phyloP scores from a whole-genome alignment of 2,888 invertebrate genomes.

The Acholoe squamosa region DNA sequence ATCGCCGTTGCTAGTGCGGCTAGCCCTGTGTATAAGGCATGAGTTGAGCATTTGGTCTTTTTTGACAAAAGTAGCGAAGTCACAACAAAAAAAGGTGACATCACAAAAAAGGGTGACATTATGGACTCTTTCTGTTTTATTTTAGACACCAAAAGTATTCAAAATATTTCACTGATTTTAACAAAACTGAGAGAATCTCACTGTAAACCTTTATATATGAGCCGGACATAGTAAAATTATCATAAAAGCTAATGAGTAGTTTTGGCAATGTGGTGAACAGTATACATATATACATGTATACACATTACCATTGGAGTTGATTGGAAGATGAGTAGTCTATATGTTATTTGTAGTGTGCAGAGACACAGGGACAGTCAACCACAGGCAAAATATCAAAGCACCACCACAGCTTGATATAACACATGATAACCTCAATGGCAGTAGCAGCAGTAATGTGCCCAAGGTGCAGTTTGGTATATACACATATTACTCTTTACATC shows the following conservation, averaged over 20 bases:
- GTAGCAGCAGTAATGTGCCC: constrained; percentile 1
- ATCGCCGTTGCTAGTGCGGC: constrained; percentile 65
- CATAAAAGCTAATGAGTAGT: background rate
- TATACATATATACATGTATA: background rate
- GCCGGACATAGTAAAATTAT: background rate
- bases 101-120: background rate
- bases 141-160: background rate
- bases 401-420: background rate
- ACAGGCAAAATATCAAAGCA: constrained; percentile 31
- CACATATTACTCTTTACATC: background rate
- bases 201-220: background rate
- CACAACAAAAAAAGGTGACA: background rate
- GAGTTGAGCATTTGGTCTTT: constrained; percentile 23
- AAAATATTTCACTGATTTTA: background rate
- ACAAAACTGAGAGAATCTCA: background rate
- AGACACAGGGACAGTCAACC: constrained; percentile 1
- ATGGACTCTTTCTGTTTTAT: background rate
- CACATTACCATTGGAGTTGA: background rate
- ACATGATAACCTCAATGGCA: background rate
- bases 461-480: constrained; percentile 20
- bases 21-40: constrained; percentile 61
- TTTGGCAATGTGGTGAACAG: background rate
- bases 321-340: background rate
- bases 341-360: constrained; percentile 24
- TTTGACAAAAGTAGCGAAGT: constrained; percentile 10